These are phyloP conservation scores for Listrodromus nycthemerus DNA, from an alignment of 2,888 invertebrate genomes.

Conservation along the genomic window DNA sequence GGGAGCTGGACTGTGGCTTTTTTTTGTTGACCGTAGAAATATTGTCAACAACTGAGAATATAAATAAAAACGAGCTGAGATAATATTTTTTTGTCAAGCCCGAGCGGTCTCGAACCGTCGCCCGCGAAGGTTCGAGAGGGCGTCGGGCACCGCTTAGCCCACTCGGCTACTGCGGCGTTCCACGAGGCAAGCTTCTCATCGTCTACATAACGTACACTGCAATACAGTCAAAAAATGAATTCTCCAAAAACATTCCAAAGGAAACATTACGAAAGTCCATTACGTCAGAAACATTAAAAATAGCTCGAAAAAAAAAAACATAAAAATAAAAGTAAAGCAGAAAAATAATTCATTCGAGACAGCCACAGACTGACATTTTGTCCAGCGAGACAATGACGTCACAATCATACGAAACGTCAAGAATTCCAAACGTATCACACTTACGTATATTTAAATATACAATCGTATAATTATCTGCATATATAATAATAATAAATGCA, in stretches of 20 bases:
- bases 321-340: neutral
- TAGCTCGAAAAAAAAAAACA: neutral
- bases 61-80: conserved; percentile 23
- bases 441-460: neutral
- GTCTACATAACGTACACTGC: conserved; percentile 32
- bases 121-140: neutral
- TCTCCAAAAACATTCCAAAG: neutral
- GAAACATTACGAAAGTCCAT: neutral
- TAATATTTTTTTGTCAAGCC: neutral
- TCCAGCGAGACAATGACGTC: conserved; percentile 68
- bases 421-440: conserved; percentile 60
- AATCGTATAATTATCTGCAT: neutral
- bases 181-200: neutral
- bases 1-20: conserved; percentile 74
- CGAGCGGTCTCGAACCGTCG: conserved; percentile 46
- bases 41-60: neutral
- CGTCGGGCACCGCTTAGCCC: conserved; percentile 17
- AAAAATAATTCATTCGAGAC: conserved; percentile 26
- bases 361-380: conserved; percentile 71
- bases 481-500: neutral
- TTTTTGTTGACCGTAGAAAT: neutral
- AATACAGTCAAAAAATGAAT: neutral
- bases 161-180: conserved; percentile 49
- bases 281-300: neutral
- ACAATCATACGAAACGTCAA: conserved; percentile 71